These are phyloP conservation scores for Druon quercuslanigerum DNA, from an alignment of 1,140 invertebrate species.

Conservation along the genomic window DNA sequence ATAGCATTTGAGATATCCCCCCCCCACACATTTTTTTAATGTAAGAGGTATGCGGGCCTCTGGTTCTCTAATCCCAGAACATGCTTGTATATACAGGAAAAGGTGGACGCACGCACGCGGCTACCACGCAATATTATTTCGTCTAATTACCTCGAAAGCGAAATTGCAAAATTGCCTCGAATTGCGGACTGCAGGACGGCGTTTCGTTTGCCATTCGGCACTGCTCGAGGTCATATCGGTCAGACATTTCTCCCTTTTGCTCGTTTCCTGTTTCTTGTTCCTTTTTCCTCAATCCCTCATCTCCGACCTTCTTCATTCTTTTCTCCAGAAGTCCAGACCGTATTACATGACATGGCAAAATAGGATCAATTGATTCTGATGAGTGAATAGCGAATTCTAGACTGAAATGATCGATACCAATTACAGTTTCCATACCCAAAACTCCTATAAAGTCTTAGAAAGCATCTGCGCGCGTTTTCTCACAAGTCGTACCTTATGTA, in stretches of 20 bases:
- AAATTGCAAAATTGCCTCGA: conserved; percentile 45
- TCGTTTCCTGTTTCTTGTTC: conserved; percentile 28
- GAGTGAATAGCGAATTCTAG: background rate
- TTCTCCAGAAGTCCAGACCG: conserved; percentile 10
- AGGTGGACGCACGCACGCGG: conserved; percentile 35
- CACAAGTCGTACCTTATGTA: too few relatives aligned
- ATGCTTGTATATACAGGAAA: background rate
- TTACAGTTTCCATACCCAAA: background rate
- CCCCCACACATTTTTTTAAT: conserved; percentile 1
- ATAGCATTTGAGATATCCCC: background rate
- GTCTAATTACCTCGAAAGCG: conserved; percentile 43
- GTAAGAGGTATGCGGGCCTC: background rate
- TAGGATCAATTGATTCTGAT: conserved; percentile 1
- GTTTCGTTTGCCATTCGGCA: conserved; percentile 25
- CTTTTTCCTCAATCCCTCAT: background rate
- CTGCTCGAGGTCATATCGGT: background rate
- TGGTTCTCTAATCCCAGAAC: background rate
- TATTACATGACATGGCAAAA: background rate
- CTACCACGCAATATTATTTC: conserved; percentile 46
- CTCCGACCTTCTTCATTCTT: conserved; percentile 28
- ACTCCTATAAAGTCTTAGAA: background rate
- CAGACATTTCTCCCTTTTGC: conserved; percentile 24
- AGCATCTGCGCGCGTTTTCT: background rate
- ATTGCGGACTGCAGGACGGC: conserved; percentile 33
- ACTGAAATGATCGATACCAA: conserved; percentile 2